Base-by-base conservation (phyloP, 2,113 vertebrate genomes). In the Euleptes europaea region DNA sequence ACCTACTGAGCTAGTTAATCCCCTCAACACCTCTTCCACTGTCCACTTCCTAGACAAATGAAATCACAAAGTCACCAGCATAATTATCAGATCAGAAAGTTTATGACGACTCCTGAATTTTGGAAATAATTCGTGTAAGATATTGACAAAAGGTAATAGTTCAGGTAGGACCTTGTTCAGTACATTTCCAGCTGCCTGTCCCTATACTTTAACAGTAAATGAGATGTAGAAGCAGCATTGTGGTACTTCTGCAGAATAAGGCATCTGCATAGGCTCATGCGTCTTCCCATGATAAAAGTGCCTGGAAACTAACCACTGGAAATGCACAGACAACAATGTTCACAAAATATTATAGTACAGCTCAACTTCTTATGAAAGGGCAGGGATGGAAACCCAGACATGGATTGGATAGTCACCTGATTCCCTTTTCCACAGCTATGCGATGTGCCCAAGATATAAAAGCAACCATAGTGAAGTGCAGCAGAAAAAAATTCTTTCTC, bases 401-500 rank as follows among this genome's bases (percentile, higher is more conserved):
- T 72, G 40, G 60, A 44, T 26, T 72, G 38, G 19, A 44, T 85
- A 54, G 40, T 47, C 71, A 72, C 67, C 54, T 63, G 40, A 73
- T 31, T 17, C 3, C 42, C 14, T 79, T 72, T 44, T 14, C 38
- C 54, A 38, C 13, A 70, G 65, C 33, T n/a, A 35, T 26, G 49
- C 67, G 51, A 63, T 72, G 33, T 38, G 33, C 13, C 75, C 19
- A 38, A 79, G 51, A n/a, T 85, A 33, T 49, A 42, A 85, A 40
- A 47, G 6, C 15, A 21, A 63, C 31, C 33, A 72, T 10, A 57
- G 10, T 60, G 70, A 73, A 80, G 28, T 84, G 49, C 72, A 92
- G 91, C 83, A 88, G 47, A 77, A 89, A 31, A 87, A 86, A 87
- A 84, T 88, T 79, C 31, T 86, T 79, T 90, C 84, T 87, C 84